Evolutionary conservation across 2,113 vertebrate species (phyloP).

Genomic region (Acrocephalus arundinaceus): DNA sequence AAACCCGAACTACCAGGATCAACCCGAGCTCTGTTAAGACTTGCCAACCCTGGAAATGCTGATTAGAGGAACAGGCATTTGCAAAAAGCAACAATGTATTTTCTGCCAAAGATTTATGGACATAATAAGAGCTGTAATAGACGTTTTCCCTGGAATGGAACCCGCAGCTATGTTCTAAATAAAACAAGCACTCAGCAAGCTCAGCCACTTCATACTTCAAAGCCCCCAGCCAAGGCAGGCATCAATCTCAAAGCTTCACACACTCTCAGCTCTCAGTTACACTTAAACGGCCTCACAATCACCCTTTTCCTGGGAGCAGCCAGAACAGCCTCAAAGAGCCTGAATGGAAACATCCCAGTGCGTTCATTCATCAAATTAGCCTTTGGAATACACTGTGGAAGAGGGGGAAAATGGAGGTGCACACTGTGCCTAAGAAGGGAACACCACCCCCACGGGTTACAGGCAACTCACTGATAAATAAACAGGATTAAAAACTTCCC

Average conservation of each 20-base stretch:
- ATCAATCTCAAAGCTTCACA: background rate
- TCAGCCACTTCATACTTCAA: background rate
- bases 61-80: background rate
- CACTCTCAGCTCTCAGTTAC: background rate
- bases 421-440: background rate
- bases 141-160: background rate
- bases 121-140: background rate
- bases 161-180: background rate
- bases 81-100: background rate
- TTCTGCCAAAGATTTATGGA: background rate
- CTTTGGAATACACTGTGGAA: background rate
- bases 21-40: background rate
- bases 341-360: background rate
- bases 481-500: background rate
- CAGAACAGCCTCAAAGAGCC: background rate
- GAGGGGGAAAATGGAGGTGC: background rate
- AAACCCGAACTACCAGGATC: fast-evolving
- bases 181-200: background rate
- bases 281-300: background rate
- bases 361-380: background rate
- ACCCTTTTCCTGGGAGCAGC: background rate
- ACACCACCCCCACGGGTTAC: background rate
- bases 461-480: background rate
- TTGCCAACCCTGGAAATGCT: background rate
- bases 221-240: background rate